phyloP scores from a whole-genome alignment of 2,888 invertebrate species.

The Hirtodrosophila alboralis region DNA sequence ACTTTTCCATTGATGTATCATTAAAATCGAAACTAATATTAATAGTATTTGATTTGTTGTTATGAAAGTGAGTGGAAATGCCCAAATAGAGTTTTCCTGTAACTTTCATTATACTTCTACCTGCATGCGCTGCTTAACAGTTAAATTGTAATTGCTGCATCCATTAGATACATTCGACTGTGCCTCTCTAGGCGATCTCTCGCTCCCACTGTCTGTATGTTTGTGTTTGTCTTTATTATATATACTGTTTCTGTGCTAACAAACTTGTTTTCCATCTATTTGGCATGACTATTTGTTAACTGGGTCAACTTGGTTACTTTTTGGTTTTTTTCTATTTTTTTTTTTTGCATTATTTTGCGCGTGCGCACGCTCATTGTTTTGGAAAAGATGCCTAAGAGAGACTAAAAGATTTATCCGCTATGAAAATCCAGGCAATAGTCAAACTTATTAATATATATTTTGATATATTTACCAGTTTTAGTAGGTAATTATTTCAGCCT shows the following conservation, averaged over 20 bases:
- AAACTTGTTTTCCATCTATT: conserved; percentile 70
- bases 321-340: too few species aligned
- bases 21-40: too few species aligned
- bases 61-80: conserved; percentile 27
- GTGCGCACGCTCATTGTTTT: conserved; percentile 35
- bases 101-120: conserved; percentile 25
- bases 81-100: conserved; percentile 35
- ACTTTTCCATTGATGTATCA: too few species aligned
- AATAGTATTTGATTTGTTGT: too few species aligned
- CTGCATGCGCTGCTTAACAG: conserved; percentile 51
- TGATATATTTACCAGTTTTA: not conserved
- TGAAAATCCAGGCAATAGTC: not conserved
- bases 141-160: conserved; percentile 57
- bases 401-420: conserved; percentile 1
- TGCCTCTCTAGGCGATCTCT: conserved; percentile 11
- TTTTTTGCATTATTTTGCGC: conserved; percentile 40
- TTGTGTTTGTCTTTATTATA: conserved; percentile 4
- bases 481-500: too few species aligned
- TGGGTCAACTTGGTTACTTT: conserved; percentile 68
- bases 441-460: not conserved
- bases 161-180: conserved; percentile 49
- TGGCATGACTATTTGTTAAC: conserved; percentile 66
- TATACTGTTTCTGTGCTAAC: conserved; percentile 15
- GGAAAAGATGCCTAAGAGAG: conserved; percentile 12
- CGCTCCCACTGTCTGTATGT: conserved; percentile 6